Evolutionary conservation across 2,797 vertebrate species (phyloP), one percentile per base, ranked within the genome.

Genomic region (Anguilla megastoma): DNA sequence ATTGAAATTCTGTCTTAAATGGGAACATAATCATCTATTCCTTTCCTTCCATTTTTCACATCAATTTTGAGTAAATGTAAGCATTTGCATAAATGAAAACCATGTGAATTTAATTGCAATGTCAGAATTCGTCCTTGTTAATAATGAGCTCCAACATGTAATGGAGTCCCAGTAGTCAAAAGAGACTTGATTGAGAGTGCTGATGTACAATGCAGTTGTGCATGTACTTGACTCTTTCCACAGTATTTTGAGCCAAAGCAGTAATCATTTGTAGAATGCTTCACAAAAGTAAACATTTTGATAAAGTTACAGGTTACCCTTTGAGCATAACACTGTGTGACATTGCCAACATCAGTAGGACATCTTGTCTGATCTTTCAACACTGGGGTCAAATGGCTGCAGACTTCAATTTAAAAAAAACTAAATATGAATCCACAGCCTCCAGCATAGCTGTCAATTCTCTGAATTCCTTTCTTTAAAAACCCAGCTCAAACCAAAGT

Each of bases 251-350:
- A 52, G 85, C 58, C 74, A 83, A 48, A 71, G 58, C 79, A 76
- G 79, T 84, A 84, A 86, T 86, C 85, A 50, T 84, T 84, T 76
- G 30, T 36, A 86, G 58, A 86, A 88, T 41, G 27, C 56, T 86
- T 83, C 27, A 52, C 71, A 86, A 56, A 76, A 84, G 76, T 89
- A 69, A 89, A 84, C 36, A 56, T 50, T 86, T 83, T 54, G 86
- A 86, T 48, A 84, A 48, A 33, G 76, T 80, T 30, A 86, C 60
- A 30, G 79, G 45, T 52, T 69, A 82, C 27, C 85, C 18, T 84
- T 85, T 87, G 52, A 87, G 54, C 54, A 79, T 87, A 89, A 89
- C 66, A 27, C 9, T 24, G 30, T 66, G 54, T 89, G 88, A 89
- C 82, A 84, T 85, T 24, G 83, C 83, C 88, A 79, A 48, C 71